A percentile compares a stretch with the other conserved stretches of the same genome.
phyloP scores from a whole-genome alignment of 2,113 vertebrate genomes.

The Terrapene triunguis region DNA sequence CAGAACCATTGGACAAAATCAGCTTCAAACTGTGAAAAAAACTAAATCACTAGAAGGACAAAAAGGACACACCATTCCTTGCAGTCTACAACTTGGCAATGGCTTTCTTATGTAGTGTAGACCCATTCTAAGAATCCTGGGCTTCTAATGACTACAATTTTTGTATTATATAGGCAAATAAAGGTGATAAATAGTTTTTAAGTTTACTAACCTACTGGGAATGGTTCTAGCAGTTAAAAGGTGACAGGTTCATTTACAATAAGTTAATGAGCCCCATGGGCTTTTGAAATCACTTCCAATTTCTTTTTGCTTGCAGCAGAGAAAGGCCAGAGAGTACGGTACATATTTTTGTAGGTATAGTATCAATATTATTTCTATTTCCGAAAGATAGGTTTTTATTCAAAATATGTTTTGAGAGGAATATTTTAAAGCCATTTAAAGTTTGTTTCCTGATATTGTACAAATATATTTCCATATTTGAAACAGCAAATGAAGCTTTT shows the following conservation, averaged over 20 bases:
- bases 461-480: not conserved
- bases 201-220: not conserved
- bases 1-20: not conserved
- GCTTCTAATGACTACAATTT: not conserved
- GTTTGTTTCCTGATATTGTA: not conserved
- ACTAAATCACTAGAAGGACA: not conserved
- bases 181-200: not conserved
- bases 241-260: not conserved
- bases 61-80: not conserved
- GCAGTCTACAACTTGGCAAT: fast-evolving
- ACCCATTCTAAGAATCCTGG: not conserved
- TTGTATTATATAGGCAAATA: not conserved
- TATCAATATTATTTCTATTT: not conserved
- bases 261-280: not conserved
- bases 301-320: not conserved
- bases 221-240: not conserved
- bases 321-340: not conserved
- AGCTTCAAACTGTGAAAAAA: not conserved
- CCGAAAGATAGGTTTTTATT: not conserved
- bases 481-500: not conserved
- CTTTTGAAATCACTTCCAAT: not conserved
- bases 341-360: not conserved
- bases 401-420: not conserved
- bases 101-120: not conserved
- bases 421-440: not conserved